phyloP scores from a whole-genome alignment of 2,113 vertebrate species.

The Lagopus leucura region DNA sequence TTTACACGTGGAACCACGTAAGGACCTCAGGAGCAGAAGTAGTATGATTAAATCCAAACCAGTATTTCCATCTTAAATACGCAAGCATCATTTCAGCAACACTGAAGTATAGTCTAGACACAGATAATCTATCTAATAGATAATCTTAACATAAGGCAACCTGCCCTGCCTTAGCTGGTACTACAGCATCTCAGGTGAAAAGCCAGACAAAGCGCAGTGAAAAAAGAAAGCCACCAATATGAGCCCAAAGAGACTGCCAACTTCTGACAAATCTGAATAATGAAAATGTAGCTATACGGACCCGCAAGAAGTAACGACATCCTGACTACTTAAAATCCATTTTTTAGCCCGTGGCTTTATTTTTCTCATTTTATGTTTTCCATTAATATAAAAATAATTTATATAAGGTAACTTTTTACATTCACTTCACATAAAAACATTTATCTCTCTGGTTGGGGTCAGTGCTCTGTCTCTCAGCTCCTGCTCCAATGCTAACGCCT shows the following conservation, averaged over 20 bases:
- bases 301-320: neutral
- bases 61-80: neutral
- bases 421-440: accelerated
- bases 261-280: neutral
- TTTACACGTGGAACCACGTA: neutral
- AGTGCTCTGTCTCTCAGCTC: neutral
- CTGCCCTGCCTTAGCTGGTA: neutral
- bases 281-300: neutral
- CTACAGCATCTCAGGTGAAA: neutral
- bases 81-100: neutral
- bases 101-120: no score
- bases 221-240: neutral
- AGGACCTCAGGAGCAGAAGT: neutral
- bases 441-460: neutral
- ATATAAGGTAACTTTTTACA: neutral
- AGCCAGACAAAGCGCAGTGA: neutral
- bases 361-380: neutral
- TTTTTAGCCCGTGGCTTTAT: neutral
- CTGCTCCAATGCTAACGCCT: neutral
- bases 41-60: neutral
- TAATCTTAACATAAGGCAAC: neutral
- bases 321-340: neutral
- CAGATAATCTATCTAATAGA: no score
- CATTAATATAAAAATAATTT: neutral
- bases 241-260: neutral